Evolutionary conservation across 2,797 vertebrate genomes (phyloP).

Genomic region (Emydoidea blandingii): DNA sequence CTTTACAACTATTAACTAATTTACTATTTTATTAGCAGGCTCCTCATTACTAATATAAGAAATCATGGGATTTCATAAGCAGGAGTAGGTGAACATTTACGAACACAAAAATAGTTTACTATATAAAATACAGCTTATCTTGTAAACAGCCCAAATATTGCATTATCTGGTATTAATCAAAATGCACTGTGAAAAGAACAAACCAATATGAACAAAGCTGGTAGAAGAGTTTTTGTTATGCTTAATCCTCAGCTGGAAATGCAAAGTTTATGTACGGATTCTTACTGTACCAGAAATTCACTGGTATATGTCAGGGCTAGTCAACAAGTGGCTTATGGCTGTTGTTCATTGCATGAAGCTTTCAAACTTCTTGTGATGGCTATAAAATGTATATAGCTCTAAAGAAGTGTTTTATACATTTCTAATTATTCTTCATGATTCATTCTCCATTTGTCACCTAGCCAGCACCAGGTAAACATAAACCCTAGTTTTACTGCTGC

Average conservation of each 20-base stretch:
- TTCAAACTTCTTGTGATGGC: neutral
- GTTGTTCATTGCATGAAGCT: neutral
- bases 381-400: neutral
- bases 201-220: conserved; percentile 66
- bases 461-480: neutral
- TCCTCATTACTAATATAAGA: neutral
- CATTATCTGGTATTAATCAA: conserved; percentile 55
- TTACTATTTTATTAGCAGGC: conserved; percentile 15
- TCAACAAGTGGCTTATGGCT: neutral
- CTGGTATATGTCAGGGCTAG: conserved; percentile 13
- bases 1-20: neutral
- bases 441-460: neutral
- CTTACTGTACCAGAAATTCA: neutral
- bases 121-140: conserved; percentile 64
- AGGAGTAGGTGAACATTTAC: neutral
- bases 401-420: neutral
- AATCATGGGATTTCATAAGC: neutral
- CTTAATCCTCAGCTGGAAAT: conserved; percentile 64
- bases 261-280: conserved; percentile 69
- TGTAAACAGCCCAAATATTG: conserved; percentile 80
- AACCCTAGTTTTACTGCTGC: neutral
- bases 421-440: neutral
- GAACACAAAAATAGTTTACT: conserved; percentile 31
- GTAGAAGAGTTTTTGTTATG: conserved; percentile 64
- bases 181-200: conserved; percentile 41